Conservation (phyloP, 2,797 vertebrate species). For the Lepus townsendii region DNA sequence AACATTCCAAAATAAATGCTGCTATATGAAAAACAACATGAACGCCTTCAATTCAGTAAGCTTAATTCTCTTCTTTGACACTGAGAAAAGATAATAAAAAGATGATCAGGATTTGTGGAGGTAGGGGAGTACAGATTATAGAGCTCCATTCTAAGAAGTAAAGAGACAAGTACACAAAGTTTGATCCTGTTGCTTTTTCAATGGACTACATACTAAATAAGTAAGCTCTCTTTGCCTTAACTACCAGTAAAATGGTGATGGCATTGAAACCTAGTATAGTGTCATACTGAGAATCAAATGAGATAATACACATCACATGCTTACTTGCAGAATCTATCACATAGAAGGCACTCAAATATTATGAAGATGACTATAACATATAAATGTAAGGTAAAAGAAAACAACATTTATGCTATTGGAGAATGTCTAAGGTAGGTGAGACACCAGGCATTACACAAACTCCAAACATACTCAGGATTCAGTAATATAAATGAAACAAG, state of each 20-base stretch:
- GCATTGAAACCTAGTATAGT: background rate
- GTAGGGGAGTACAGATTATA: background rate
- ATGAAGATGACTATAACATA: no score
- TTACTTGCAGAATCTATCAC: background rate
- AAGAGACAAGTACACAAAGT: background rate
- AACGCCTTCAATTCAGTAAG: constrained; percentile 43
- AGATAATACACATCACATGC: background rate
- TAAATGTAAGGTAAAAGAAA: background rate
- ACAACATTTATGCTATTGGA: background rate
- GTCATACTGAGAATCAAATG: background rate
- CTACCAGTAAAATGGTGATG: background rate
- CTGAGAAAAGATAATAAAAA: constrained; percentile 44
- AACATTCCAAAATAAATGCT: constrained; percentile 64
- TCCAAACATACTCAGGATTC: background rate
- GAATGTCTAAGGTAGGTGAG: background rate
- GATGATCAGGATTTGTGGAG: background rate
- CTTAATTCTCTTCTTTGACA: constrained; percentile 62
- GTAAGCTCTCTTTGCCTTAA: background rate
- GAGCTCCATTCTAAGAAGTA: constrained; percentile 23
- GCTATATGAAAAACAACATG: background rate
- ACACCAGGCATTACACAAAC: background rate
- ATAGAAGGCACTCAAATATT: background rate
- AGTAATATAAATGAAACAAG: background rate
- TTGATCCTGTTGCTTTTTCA: background rate
- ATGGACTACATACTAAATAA: background rate